phyloP scores from a whole-genome alignment of 2,113 vertebrate genomes.

The Solea senegalensis region DNA sequence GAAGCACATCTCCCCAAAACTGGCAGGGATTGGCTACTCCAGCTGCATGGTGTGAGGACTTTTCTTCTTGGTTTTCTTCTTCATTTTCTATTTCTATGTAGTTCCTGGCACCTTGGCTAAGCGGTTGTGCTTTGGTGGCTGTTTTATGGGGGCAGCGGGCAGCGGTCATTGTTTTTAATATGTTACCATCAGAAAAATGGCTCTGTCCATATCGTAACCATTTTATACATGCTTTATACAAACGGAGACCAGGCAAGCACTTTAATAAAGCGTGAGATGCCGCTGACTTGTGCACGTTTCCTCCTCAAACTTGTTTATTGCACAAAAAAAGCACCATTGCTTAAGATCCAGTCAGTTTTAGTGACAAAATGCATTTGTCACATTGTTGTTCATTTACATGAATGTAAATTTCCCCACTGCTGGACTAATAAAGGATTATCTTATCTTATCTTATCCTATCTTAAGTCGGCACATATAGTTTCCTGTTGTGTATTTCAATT shows the following conservation, averaged over 20 bases:
- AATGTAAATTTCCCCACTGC: no score
- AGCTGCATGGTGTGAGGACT: slow-evolving; percentile 84
- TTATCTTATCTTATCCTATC: no score
- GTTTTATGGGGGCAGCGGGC: no score
- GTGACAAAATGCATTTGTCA: not conserved
- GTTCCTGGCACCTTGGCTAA: no score
- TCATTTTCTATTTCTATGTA: not conserved
- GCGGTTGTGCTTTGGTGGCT: no score
- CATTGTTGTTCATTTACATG: no score
- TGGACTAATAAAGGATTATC: no score
- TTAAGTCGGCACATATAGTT: not conserved
- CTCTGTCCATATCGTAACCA: no score
- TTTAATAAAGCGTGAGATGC: slow-evolving; percentile 1
- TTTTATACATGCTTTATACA: not conserved
- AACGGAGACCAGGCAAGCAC: slow-evolving; percentile 16
- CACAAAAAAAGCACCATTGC: not conserved
- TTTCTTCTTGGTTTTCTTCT: not conserved
- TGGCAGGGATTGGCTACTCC: slow-evolving; percentile 85
- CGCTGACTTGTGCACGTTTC: not conserved
- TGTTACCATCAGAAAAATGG: no score
- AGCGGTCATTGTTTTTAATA: no score
- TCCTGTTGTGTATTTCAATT: not conserved
- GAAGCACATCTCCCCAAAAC: slow-evolving; percentile 84
- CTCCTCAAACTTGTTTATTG: not conserved
- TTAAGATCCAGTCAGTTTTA: not conserved